These are phyloP conservation scores for Callinectes sapidus DNA, from an alignment of 2,888 invertebrate genomes.

Conservation along the genomic window DNA sequence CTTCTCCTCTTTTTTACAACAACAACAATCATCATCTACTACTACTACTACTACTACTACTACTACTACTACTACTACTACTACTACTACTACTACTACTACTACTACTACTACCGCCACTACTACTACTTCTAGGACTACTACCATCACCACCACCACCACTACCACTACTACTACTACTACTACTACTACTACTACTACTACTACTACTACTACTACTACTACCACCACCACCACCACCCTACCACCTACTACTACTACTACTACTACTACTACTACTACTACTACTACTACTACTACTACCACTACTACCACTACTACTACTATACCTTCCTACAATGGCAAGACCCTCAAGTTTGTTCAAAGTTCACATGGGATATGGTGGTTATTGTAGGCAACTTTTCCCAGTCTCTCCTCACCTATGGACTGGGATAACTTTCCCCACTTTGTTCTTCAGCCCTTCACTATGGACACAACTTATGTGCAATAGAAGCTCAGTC, in stretches of 20 bases:
- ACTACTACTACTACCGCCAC: background rate
- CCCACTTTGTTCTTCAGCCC: background rate
- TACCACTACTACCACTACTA: background rate
- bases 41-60: background rate
- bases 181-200: background rate
- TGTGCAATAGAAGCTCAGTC: background rate
- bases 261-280: background rate
- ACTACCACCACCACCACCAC: no score
- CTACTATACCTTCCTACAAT: background rate
- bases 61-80: background rate
- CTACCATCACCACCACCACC: no score
- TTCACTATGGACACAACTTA: background rate
- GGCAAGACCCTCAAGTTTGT: background rate
- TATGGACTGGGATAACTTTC: background rate
- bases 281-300: background rate
- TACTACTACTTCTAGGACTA: background rate
- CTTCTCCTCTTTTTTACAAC: background rate
- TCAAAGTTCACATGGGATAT: no score
- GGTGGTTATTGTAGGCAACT: no score
- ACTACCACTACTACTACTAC: background rate
- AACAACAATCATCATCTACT: background rate
- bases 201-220: background rate
- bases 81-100: background rate
- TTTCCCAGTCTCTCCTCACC: no score
- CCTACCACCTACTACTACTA: background rate